Base-by-base conservation (phyloP, 2,797 vertebrate species). In the Acrossocheilus fasciatus region DNA sequence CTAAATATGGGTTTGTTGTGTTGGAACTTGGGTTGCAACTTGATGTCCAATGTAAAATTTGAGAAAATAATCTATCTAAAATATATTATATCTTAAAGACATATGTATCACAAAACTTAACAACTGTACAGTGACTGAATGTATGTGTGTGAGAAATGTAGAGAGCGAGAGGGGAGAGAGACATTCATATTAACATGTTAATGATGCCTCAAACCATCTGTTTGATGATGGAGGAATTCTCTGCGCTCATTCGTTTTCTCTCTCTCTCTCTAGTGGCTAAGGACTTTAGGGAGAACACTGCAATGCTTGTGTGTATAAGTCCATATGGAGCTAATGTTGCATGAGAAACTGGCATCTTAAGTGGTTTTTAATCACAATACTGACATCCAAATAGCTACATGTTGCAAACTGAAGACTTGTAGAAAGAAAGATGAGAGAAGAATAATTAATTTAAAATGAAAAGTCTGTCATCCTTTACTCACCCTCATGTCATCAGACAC, bases 121-220 rank as follows among this genome's bases (percentile, higher is more conserved):
- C 34, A 36, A 36, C 34, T 36, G 34, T 36, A 36, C 3, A 3
- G 2, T 36, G 34, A 36, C 34, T 36, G 34, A 73, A 75, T 81
- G 76, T 83, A 59, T 77, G 26, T 50, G 68, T 85, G 75, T 76
- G 69, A 18, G 34, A 57, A 84, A 68, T 70, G 81, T 64, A 78
- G 74, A 75, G 36, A 86, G 88, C 79, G 69, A 88, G 74, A 83
- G 74, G 85, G 72, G 75, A 88, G 83, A 86, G 90, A 86, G 87
- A 87, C 54, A 83, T 52, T 85, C 6, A 87, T 86, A 89, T 89
- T 89, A 91, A 87, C 83, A 86, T 86, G 81, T 84, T 90, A 87
- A 90, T 90, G 87, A 87, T 89, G 83, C 83, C 77, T 68, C 80
- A 77, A 41, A 82, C 73, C 83, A 84, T 84, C 83, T 84, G 83